Percentiles rank a stretch among this genome's conserved stretches.
phyloP scores from a whole-genome alignment of 2,113 vertebrate species.

The Macquaria australasica region DNA sequence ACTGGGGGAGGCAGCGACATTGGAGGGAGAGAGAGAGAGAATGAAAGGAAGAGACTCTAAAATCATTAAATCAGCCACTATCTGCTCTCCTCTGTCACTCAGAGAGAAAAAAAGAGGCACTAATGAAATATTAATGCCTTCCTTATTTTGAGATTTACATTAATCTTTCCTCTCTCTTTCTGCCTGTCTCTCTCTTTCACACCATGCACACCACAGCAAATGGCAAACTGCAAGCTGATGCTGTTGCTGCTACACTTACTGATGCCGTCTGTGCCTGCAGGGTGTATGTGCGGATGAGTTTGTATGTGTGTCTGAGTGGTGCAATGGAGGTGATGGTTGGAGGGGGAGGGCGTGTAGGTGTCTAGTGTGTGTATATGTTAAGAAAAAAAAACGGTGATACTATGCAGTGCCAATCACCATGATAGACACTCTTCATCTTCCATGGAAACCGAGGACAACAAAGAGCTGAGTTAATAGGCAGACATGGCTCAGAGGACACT shows the following conservation, averaged over 20 bases:
- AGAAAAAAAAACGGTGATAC: conserved; percentile 52
- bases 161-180: conserved; percentile 84
- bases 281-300: conserved; percentile 47
- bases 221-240: conserved; percentile 57
- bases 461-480: conserved; percentile 65
- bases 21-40: conserved; percentile 67
- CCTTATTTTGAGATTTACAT: conserved; percentile 89
- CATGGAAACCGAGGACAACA: conserved; percentile 65
- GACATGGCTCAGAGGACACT: conserved; percentile 63
- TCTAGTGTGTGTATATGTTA: conserved; percentile 38
- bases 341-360: conserved; percentile 28
- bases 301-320: conserved; percentile 38
- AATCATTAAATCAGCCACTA: conserved; percentile 92
- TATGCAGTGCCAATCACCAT: conserved; percentile 64
- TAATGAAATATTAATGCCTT: conserved; percentile 98
- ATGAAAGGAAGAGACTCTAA: conserved; percentile 89
- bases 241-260: conserved; percentile 53
- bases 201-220: conserved; percentile 41
- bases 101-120: conserved; percentile 91
- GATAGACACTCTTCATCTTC: conserved; percentile 68
- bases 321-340: conserved; percentile 47
- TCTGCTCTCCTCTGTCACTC: conserved; percentile 92
- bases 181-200: conserved; percentile 43
- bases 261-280: conserved; percentile 73
- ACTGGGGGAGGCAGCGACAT: conserved; percentile 85